phyloP scores from a whole-genome alignment of 2,113 vertebrate species.

The Beaufortia kweichowensis region DNA sequence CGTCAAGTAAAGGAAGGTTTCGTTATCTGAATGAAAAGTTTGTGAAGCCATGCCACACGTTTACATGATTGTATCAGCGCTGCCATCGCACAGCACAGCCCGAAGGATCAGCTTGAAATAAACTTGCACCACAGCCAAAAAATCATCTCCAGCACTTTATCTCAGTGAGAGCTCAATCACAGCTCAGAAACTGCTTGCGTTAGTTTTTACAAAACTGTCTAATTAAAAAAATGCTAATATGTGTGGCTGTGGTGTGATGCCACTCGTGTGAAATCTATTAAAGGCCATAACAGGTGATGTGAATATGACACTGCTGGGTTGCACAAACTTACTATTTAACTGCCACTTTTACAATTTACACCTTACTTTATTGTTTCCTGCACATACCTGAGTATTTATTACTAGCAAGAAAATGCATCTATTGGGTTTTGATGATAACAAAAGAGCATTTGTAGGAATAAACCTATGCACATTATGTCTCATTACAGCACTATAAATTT shows the following conservation, averaged over 20 bases:
- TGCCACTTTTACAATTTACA: not conserved
- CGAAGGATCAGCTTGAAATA: constrained; percentile 52
- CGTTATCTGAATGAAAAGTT: constrained; percentile 26
- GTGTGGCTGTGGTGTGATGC: not conserved
- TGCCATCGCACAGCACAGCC: constrained; percentile 50
- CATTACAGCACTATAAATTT: not conserved
- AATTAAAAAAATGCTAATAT: not conserved
- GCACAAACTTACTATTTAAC: not conserved
- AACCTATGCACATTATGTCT: not conserved
- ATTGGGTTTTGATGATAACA: not conserved
- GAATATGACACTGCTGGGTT: not conserved
- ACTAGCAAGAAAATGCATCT: not conserved
- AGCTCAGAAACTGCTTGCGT: constrained; percentile 21
- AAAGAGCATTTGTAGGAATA: not conserved
- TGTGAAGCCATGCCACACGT: constrained; percentile 38
- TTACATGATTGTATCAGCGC: constrained; percentile 41
- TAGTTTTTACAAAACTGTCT: constrained; percentile 4
- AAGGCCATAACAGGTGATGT: not conserved
- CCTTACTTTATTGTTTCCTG: not conserved
- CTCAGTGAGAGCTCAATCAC: constrained; percentile 27
- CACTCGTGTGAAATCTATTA: not conserved
- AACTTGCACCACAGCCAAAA: constrained; percentile 49
- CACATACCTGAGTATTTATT: too few relatives aligned
- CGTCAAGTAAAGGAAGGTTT: not conserved
- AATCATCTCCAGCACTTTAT: constrained; percentile 22